A percentile compares a stretch with the other conserved stretches of the same genome.
Conservation (phyloP, 2,888 invertebrate genomes). For the Lycaena phlaeas region DNA sequence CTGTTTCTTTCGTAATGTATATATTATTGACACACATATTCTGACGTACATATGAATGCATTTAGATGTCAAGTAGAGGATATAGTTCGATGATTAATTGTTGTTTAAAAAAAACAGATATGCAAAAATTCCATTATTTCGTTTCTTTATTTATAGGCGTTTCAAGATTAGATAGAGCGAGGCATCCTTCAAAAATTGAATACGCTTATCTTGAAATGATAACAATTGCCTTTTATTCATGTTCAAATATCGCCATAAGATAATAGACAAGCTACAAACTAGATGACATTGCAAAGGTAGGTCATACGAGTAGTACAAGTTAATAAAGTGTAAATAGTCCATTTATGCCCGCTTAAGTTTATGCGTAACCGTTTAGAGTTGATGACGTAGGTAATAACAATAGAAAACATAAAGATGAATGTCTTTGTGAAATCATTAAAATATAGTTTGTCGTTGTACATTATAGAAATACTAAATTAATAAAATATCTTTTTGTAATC, state of each 20-base stretch:
- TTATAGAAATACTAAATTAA: too few species aligned
- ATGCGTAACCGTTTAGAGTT: not conserved
- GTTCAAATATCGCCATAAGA: not conserved
- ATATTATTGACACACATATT: too few species aligned
- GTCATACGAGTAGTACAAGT: not conserved
- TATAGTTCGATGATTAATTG: too few species aligned
- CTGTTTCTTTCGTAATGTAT: too few species aligned
- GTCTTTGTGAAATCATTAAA: not conserved
- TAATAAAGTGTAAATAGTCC: not conserved
- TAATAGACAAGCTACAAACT: not conserved
- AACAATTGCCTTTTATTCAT: slow-evolving; percentile 2
- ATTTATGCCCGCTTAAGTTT: not conserved
- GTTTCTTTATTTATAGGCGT: slow-evolving; percentile 6
- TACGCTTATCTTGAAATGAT: not conserved
- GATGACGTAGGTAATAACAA: not conserved
- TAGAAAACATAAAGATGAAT: not conserved
- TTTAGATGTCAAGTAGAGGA: too few species aligned
- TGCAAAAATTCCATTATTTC: too few species aligned
- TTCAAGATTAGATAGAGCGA: slow-evolving; percentile 7
- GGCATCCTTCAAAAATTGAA: not conserved
- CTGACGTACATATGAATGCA: too few species aligned
- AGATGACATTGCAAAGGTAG: slow-evolving; percentile 11
- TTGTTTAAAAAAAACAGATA: too few species aligned
- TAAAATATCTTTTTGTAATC: too few species aligned
- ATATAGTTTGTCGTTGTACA: too few species aligned